These are phyloP conservation scores for Ceratoteleas bidentatus DNA, from an alignment of 1,140 invertebrate species.

Conservation along the genomic window DNA sequence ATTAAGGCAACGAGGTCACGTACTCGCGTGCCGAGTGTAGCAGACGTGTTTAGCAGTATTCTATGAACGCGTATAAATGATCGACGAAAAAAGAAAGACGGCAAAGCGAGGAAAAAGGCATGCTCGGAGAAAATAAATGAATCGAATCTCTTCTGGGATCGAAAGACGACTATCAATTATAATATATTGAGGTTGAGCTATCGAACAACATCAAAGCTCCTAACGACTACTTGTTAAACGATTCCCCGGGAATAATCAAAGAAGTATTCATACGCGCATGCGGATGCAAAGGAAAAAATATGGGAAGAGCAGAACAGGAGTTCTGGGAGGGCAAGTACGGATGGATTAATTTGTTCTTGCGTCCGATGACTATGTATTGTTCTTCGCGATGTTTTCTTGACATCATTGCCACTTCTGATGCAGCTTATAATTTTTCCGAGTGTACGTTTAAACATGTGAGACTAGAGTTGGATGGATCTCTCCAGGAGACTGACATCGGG, in stretches of 20 bases:
- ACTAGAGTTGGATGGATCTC: too few relatives aligned
- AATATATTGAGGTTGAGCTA: slow-evolving; percentile 56
- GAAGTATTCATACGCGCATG: slow-evolving; percentile 15
- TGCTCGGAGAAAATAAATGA: slow-evolving; percentile 59
- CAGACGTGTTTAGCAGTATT: slow-evolving; percentile 59
- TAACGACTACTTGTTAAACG: slow-evolving; percentile 49
- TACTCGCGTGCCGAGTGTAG: slow-evolving; percentile 60
- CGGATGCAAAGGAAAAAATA: too few relatives aligned
- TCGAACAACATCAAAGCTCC: slow-evolving; percentile 31
- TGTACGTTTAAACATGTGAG: too few relatives aligned
- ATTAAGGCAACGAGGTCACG: slow-evolving; percentile 79
- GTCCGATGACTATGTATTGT: too few relatives aligned
- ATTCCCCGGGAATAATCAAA: slow-evolving; percentile 38
- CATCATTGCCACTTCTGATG: too few relatives aligned
- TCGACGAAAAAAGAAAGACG: slow-evolving; percentile 36
- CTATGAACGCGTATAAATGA: slow-evolving; percentile 58
- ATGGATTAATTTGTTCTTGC: too few relatives aligned
- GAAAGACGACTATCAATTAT: slow-evolving; percentile 60
- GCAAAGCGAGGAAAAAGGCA: slow-evolving; percentile 43
- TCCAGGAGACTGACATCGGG: too few relatives aligned
- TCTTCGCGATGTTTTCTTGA: too few relatives aligned
- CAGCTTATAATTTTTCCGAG: too few relatives aligned
- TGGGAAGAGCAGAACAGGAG: too few relatives aligned
- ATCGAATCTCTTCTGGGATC: slow-evolving; percentile 53
- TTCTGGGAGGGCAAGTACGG: too few relatives aligned